A percentile compares a stretch with the other conserved stretches of the same genome.
phyloP scores from a whole-genome alignment of 2,888 invertebrate genomes.

The Coecobrya sp. region DNA sequence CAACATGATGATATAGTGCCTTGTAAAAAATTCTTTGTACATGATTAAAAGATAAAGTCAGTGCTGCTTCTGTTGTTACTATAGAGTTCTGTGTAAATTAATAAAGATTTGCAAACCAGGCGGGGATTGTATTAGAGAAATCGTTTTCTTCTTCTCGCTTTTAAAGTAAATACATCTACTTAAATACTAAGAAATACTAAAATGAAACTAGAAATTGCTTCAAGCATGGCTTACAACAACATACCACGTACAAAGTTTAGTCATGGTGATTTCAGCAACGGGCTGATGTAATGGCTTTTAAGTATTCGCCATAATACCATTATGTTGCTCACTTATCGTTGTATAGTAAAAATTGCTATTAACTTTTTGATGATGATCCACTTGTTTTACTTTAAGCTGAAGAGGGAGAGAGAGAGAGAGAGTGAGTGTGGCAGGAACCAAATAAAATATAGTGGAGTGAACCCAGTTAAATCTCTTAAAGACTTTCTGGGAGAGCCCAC shows the following conservation, averaged over 20 bases:
- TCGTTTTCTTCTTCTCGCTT: conserved; percentile 31
- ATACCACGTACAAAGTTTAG: background rate
- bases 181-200: background rate
- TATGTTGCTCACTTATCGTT: too few relatives aligned
- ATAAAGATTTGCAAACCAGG: conserved; percentile 29
- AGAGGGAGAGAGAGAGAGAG: background rate
- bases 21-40: background rate
- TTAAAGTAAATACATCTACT: conserved; percentile 7
- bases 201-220: background rate
- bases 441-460: background rate
- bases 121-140: conserved; percentile 53
- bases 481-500: background rate
- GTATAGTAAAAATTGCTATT: too few relatives aligned
- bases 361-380: background rate
- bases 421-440: background rate
- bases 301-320: too few relatives aligned
- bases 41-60: background rate
- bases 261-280: background rate
- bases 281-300: background rate
- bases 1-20: background rate
- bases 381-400: background rate
- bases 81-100: conserved; percentile 17
- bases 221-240: too few relatives aligned
- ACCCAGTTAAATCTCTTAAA: background rate
- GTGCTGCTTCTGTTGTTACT: too few relatives aligned